Percentiles rank a stretch among this genome's conserved stretches.
Conservation (phyloP, 2,888 invertebrate genomes). For the Hermodice carunculata region DNA sequence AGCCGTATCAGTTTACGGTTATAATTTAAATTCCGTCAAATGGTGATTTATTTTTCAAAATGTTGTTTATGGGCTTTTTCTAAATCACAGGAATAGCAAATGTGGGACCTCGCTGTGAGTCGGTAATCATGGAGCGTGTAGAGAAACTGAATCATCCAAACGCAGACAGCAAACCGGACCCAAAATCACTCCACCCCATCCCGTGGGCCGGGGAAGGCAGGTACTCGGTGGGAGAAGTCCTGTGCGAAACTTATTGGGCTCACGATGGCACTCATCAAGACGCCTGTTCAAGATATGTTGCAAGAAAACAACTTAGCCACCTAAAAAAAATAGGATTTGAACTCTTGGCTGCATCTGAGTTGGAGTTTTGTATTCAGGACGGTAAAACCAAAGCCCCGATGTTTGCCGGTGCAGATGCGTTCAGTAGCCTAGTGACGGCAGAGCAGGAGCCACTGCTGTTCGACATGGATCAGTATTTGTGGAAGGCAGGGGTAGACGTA, state of each 20-base stretch:
- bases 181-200: slow-evolving; percentile 13
- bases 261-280: slow-evolving; percentile 3
- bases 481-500: background rate
- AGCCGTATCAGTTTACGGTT: too few relatives aligned
- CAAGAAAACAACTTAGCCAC: background rate
- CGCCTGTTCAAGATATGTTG: slow-evolving; percentile 1
- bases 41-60: too few relatives aligned
- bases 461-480: background rate
- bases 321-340: background rate
- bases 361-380: background rate
- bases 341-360: background rate
- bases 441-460: slow-evolving; percentile 3
- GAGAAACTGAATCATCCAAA: slow-evolving; percentile 15
- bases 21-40: too few relatives aligned
- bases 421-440: background rate
- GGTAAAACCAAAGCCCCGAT: background rate
- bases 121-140: slow-evolving; percentile 4
- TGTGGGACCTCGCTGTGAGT: too few relatives aligned
- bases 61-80: too few relatives aligned
- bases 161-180: slow-evolving; percentile 9
- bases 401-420: background rate
- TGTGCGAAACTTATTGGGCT: slow-evolving; percentile 20
- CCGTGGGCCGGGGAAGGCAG: slow-evolving; percentile 7
- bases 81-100: too few relatives aligned
- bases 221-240: slow-evolving; percentile 9